Percentiles rank a stretch among this genome's conserved stretches.
phyloP scores from a whole-genome alignment of 2,888 invertebrate species.

The Ectropis crepuscularia region DNA sequence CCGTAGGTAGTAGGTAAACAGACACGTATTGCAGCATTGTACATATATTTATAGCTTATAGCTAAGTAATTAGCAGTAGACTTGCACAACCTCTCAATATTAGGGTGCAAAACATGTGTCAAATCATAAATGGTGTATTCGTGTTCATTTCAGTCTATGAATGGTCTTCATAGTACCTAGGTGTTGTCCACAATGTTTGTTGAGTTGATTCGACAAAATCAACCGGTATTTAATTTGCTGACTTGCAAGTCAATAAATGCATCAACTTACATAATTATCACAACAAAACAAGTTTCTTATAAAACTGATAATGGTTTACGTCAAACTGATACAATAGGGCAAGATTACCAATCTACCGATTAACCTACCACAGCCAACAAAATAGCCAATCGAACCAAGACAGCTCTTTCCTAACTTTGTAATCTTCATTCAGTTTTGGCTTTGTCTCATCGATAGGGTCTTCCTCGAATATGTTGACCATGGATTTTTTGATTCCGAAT shows the following conservation, averaged over 20 bases:
- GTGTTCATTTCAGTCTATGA: background rate
- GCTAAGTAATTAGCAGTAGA: too few species aligned
- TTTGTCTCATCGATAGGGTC: slow-evolving; percentile 63
- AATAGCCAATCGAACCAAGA: slow-evolving; percentile 59
- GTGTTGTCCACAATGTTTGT: too few species aligned
- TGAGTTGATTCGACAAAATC: background rate
- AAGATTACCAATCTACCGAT: background rate
- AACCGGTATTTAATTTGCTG: background rate
- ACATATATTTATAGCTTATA: too few species aligned
- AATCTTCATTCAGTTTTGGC: slow-evolving; percentile 68
- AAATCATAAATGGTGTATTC: background rate
- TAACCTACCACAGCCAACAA: slow-evolving; percentile 56
- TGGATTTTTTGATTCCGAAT: slow-evolving; percentile 86
- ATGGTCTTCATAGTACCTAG: too few species aligned
- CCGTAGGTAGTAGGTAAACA: too few species aligned
- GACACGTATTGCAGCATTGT: too few species aligned
- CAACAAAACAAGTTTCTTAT: background rate
- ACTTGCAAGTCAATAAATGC: background rate
- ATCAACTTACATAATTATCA: background rate
- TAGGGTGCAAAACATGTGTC: too few species aligned
- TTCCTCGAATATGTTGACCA: slow-evolving; percentile 84
- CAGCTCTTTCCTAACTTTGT: slow-evolving; percentile 49
- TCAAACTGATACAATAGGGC: slow-evolving; percentile 2
- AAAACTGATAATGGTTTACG: slow-evolving; percentile 5
- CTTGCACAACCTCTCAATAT: too few species aligned